Evolutionary conservation across 2,888 invertebrate species (phyloP).

Genomic region (Phortica magna): DNA sequence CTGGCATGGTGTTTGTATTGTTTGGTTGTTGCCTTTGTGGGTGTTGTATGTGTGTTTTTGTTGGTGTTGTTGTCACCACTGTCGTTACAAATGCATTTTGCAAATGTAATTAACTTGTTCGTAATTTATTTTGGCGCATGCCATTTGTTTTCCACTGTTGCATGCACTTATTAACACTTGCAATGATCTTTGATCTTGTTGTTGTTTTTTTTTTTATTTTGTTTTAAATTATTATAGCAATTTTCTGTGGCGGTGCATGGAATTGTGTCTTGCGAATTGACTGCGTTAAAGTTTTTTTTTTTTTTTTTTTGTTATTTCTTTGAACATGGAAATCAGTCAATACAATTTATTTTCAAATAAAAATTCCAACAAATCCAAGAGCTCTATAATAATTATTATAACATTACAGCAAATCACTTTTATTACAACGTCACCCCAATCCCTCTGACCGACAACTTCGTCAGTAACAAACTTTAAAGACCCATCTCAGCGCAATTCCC

Average conservation of each 20-base stretch:
- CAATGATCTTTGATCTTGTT: slow-evolving; percentile 1
- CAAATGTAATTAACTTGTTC: slow-evolving; percentile 69
- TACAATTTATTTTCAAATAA: too few species aligned
- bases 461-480: too few species aligned
- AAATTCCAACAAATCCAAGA: too few species aligned
- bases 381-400: too few species aligned
- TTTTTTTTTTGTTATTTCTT: too few species aligned
- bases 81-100: slow-evolving; percentile 36
- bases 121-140: slow-evolving; percentile 25
- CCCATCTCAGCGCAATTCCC: not conserved
- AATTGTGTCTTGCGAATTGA: slow-evolving; percentile 1
- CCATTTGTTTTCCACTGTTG: slow-evolving; percentile 10
- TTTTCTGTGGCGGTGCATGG: slow-evolving; percentile 6
- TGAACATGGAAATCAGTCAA: too few species aligned
- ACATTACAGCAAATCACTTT: too few species aligned
- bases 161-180: slow-evolving; percentile 27
- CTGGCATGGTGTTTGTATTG: not conserved
- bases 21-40: not conserved
- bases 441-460: too few species aligned
- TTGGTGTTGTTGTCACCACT: not conserved
- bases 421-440: too few species aligned
- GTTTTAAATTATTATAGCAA: not conserved
- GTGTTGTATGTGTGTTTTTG: not conserved
- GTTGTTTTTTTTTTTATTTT: not conserved
- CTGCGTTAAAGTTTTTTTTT: too few species aligned